A percentile compares a stretch with the other conserved stretches of the same genome.
Evolutionary conservation across 2,797 vertebrate species (phyloP).

Genomic region (Sparidentex hasta): DNA sequence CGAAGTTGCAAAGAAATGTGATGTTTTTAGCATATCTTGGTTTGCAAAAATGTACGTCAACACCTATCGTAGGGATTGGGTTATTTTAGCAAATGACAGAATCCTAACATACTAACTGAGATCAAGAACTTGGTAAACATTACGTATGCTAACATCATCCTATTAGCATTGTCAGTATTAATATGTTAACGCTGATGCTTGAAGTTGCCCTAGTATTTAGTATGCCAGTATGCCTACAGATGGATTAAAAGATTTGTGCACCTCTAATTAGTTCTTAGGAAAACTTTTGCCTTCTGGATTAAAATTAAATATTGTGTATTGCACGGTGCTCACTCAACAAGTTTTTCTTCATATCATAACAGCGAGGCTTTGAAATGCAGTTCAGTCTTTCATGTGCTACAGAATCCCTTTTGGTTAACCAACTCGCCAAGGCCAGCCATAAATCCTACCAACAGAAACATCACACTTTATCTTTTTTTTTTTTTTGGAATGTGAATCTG

Average conservation of each 20-base stretch:
- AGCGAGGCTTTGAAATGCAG: background rate
- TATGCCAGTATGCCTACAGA: too few relatives aligned
- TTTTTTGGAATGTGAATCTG: background rate
- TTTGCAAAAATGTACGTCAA: too few relatives aligned
- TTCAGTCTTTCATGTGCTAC: slow-evolving; percentile 14
- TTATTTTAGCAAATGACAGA: background rate
- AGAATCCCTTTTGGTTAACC: slow-evolving; percentile 12
- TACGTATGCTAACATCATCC: background rate
- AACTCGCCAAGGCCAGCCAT: background rate
- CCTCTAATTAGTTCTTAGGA: background rate
- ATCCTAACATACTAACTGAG: background rate
- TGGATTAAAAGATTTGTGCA: background rate
- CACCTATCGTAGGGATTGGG: too few relatives aligned
- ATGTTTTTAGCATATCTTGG: too few relatives aligned
- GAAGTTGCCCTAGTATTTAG: too few relatives aligned
- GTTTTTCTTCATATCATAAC: slow-evolving; percentile 14
- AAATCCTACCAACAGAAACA: slow-evolving; percentile 9
- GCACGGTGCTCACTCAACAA: background rate
- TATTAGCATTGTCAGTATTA: background rate
- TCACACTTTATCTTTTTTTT: background rate
- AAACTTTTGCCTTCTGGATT: background rate
- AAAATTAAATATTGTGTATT: slow-evolving; percentile 12
- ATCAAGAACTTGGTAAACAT: background rate
- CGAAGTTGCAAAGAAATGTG: too few relatives aligned
- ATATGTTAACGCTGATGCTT: background rate